Conservation (phyloP, 2,113 vertebrate species). For the Fregetta grallaria region DNA sequence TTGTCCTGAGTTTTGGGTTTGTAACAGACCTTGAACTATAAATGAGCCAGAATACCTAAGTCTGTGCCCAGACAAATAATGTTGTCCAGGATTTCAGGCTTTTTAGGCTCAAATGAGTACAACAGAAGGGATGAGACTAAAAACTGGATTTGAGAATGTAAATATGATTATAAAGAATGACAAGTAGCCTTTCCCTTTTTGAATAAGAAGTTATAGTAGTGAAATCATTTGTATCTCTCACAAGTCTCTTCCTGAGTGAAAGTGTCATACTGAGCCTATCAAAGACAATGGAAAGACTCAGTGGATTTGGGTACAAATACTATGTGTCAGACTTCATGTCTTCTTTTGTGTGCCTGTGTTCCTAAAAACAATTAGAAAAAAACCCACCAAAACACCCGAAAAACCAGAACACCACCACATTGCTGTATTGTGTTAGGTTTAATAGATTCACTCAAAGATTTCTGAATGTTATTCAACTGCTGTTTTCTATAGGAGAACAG, state of each 20-base stretch:
- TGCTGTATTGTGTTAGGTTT: neutral
- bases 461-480: neutral
- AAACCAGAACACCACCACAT: neutral
- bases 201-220: neutral
- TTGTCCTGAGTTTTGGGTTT: neutral
- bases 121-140: neutral
- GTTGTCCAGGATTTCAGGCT: neutral
- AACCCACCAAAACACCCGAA: accelerated
- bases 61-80: neutral
- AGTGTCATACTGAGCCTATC: neutral
- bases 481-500: neutral
- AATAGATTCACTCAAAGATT: neutral
- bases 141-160: neutral
- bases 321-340: neutral
- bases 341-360: neutral
- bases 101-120: neutral
- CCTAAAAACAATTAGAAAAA: neutral
- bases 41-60: neutral
- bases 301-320: neutral
- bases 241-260: neutral
- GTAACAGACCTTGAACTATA: neutral
- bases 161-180: neutral
- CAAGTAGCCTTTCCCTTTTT: neutral
- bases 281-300: neutral
- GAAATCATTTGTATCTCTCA: neutral